Evolutionary conservation across 2,888 invertebrate genomes (phyloP).

Genomic region (Achlya flavicornis): DNA sequence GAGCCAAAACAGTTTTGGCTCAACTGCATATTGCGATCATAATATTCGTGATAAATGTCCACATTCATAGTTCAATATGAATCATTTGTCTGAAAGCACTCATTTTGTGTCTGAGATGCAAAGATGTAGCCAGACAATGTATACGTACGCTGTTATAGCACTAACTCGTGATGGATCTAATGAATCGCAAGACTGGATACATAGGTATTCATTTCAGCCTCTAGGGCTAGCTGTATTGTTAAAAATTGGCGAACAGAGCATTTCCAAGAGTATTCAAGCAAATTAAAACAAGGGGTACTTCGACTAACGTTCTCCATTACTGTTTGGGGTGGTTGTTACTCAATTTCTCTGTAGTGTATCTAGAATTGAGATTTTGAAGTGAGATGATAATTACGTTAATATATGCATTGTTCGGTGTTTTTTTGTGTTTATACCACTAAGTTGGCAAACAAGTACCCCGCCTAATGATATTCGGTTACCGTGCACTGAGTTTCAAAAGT

Average conservation of each 20-base stretch:
- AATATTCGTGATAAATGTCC: neutral
- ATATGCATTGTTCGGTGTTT: too few relatives aligned
- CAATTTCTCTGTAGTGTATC: neutral
- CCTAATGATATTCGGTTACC: too few relatives aligned
- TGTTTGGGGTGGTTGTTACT: neutral
- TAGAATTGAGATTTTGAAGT: neutral
- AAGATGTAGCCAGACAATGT: neutral
- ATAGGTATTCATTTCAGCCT: slow-evolving; percentile 2
- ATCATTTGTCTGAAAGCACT: slow-evolving; percentile 12
- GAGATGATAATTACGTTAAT: neutral
- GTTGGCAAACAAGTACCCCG: too few relatives aligned
- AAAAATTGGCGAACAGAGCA: neutral
- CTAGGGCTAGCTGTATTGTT: neutral
- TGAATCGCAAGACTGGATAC: slow-evolving; percentile 2
- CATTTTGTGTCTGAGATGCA: slow-evolving; percentile 6
- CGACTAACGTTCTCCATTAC: neutral
- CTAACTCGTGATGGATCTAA: neutral
- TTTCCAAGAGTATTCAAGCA: neutral
- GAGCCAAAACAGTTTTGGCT: neutral
- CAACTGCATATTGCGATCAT: neutral
- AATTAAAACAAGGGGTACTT: neutral
- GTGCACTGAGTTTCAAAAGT: too few relatives aligned
- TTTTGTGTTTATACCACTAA: too few relatives aligned
- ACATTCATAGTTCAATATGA: slow-evolving; percentile 4
- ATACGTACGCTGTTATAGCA: neutral